Percentiles rank a stretch among this genome's conserved stretches.
phyloP scores from a whole-genome alignment of 2,113 vertebrate genomes.

The Cavia porcellus region DNA sequence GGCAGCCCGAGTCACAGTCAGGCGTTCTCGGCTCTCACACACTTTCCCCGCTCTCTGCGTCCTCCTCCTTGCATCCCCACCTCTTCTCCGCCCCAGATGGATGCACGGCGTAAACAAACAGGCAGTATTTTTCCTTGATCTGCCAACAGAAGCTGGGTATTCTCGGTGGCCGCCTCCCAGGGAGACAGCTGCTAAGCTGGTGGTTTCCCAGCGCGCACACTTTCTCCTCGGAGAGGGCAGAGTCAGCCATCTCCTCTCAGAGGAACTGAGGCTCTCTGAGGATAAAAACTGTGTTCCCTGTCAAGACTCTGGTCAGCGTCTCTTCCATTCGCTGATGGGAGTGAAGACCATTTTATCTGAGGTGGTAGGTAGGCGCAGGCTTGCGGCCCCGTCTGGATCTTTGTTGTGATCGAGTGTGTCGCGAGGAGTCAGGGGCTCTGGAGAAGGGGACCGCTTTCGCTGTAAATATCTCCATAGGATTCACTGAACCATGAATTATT shows the following conservation, averaged over 20 bases:
- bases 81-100: not conserved
- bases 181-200: not conserved
- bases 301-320: not conserved
- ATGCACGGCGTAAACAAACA: not conserved
- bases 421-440: not conserved
- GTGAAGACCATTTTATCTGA: not conserved
- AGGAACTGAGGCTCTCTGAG: constrained; percentile 22
- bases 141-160: constrained; percentile 67
- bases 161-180: constrained; percentile 66
- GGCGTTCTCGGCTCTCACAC: not conserved
- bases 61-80: not conserved
- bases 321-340: not conserved
- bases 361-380: not conserved
- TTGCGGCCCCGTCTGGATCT: not conserved
- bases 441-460: not conserved
- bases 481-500: constrained; percentile 38
- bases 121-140: constrained; percentile 9
- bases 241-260: constrained; percentile 68
- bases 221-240: constrained; percentile 55
- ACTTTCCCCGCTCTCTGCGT: not conserved
- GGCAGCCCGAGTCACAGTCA: not conserved
- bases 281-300: not conserved
- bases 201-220: constrained; percentile 55
- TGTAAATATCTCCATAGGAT: constrained; percentile 27
- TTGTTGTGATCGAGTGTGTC: not conserved